Conservation (phyloP, 2,888 invertebrate genomes). For the Nemotelus pantherinus region DNA sequence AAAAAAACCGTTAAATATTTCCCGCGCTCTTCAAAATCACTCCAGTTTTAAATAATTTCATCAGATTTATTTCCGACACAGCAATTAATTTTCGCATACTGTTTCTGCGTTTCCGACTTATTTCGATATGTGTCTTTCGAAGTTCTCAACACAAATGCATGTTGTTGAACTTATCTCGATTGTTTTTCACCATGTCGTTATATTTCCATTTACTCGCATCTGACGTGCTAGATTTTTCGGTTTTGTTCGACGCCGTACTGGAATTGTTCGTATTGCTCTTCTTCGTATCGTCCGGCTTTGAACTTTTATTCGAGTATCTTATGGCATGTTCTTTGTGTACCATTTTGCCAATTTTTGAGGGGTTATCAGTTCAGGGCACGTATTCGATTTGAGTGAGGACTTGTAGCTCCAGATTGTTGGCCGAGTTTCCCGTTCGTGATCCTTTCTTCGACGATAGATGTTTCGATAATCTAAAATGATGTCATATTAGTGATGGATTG, state of each 20-base stretch:
- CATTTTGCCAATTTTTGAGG: slow-evolving; percentile 55
- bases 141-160: slow-evolving; percentile 60
- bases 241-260: slow-evolving; percentile 16
- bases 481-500: not conserved
- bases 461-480: slow-evolving; percentile 76
- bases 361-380: slow-evolving; percentile 75
- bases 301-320: slow-evolving; percentile 38
- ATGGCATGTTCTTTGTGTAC: slow-evolving; percentile 55
- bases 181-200: slow-evolving; percentile 61
- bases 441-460: slow-evolving; percentile 84
- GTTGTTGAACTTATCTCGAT: slow-evolving; percentile 61
- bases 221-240: slow-evolving; percentile 29
- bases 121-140: not conserved
- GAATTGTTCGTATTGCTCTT: slow-evolving; percentile 49
- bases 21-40: no score
- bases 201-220: slow-evolving; percentile 57
- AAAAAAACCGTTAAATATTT: no score
- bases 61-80: no score
- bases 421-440: slow-evolving; percentile 85
- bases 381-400: slow-evolving; percentile 85
- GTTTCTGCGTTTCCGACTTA: no score
- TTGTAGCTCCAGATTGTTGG: slow-evolving; percentile 84
- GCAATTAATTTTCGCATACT: no score
- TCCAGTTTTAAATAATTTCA: no score
- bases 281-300: slow-evolving; percentile 45